phyloP scores from a whole-genome alignment of 2,888 invertebrate genomes.

The Eristalinus aeneus region DNA sequence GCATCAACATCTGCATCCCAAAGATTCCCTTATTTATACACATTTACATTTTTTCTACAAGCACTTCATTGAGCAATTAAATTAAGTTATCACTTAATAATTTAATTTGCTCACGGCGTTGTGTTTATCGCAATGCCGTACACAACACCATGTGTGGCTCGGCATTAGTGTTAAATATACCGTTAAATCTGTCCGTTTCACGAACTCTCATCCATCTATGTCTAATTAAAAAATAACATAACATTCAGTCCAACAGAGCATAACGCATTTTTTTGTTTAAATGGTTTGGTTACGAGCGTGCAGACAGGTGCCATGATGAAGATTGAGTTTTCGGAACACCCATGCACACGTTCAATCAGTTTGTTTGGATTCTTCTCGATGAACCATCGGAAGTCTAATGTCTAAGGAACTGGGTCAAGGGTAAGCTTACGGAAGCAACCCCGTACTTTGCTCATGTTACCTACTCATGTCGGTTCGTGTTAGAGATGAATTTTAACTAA shows the following conservation, averaged over 20 bases:
- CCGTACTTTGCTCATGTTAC: not conserved
- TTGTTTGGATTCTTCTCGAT: not conserved
- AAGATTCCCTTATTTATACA: not conserved
- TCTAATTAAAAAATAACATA: conserved; percentile 34
- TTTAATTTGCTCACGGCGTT: not conserved
- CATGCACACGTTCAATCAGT: not conserved
- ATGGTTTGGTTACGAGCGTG: not conserved
- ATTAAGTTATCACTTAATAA: conserved; percentile 11
- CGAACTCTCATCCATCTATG: not conserved
- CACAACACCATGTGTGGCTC: not conserved
- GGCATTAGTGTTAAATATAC: conserved; percentile 42
- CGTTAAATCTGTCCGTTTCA: conserved; percentile 48
- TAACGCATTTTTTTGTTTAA: not conserved
- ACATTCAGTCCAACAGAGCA: conserved; percentile 37
- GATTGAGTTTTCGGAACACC: not conserved
- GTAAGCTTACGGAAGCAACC: not conserved
- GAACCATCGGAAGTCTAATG: not conserved
- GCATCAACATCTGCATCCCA: too few species aligned
- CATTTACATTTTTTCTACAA: not conserved
- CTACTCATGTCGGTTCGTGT: not conserved
- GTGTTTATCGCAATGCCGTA: conserved; percentile 1
- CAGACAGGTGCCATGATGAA: too few species aligned
- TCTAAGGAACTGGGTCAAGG: conserved; percentile 16
- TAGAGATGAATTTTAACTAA: not conserved
- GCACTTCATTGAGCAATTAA: conserved; percentile 6